Evolutionary conservation across 2,888 invertebrate genomes (phyloP).

Genomic region (Baronia brevicornis): DNA sequence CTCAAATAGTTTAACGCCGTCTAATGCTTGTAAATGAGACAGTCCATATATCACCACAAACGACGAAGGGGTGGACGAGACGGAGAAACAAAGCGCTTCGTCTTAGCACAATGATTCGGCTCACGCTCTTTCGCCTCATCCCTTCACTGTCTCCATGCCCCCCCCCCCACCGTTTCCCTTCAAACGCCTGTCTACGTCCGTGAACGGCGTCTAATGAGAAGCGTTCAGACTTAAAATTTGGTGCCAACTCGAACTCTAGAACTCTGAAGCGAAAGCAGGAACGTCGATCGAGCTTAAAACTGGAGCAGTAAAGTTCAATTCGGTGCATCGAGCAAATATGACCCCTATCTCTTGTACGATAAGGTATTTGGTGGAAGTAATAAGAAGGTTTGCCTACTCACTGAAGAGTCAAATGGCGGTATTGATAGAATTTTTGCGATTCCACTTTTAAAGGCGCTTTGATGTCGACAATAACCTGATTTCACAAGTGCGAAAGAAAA

Average conservation of each 20-base stretch:
- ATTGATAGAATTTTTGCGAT: conserved; percentile 52
- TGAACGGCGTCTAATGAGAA: conserved; percentile 64
- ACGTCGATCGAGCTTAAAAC: conserved; percentile 30
- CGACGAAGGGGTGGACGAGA: conserved; percentile 38
- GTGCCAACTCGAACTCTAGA: conserved; percentile 70
- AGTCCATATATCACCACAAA: conserved; percentile 20
- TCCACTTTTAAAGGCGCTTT: conserved; percentile 37
- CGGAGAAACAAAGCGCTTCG: conserved; percentile 61
- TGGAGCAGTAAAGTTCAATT: conserved; percentile 22
- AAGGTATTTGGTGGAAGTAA: conserved; percentile 24
- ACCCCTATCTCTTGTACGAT: conserved; percentile 20
- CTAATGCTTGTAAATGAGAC: conserved; percentile 45
- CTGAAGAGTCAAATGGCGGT: conserved; percentile 40
- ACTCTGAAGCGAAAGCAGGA: conserved; percentile 42
- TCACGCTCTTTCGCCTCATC: conserved; percentile 30
- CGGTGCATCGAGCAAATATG: conserved; percentile 18
- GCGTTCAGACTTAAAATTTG: conserved; percentile 69
- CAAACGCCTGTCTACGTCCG: conserved; percentile 26
- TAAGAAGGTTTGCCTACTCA: conserved; percentile 23
- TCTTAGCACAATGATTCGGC: conserved; percentile 51
- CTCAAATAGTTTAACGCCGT: conserved; percentile 9
- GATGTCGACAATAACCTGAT: conserved; percentile 37
- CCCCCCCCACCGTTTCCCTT: conserved; percentile 23
- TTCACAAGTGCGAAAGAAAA: conserved; percentile 27
- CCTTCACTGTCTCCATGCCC: conserved; percentile 14